Percentiles rank a stretch among this genome's conserved stretches.
Evolutionary conservation across 2,888 invertebrate species (phyloP).

Genomic region (Leptinotarsa haldemani): DNA sequence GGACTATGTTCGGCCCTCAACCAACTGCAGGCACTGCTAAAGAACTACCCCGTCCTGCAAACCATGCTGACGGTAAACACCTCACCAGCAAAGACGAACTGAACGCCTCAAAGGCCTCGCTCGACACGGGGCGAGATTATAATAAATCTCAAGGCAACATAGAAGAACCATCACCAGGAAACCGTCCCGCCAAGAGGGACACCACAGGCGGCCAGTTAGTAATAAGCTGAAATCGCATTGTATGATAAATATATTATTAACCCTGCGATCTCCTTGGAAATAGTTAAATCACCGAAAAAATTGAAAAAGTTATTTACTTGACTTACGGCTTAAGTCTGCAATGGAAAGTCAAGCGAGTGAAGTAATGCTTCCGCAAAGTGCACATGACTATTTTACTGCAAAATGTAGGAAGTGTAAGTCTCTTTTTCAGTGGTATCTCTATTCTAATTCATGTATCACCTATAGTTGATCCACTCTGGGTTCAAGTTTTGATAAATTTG

Average conservation of each 20-base stretch:
- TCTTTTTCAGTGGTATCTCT: conserved; percentile 27
- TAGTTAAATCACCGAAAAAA: conserved; percentile 33
- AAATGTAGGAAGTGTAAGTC: conserved; percentile 46
- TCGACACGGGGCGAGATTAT: too few relatives aligned
- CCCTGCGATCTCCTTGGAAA: conserved; percentile 19
- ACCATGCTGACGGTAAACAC: too few relatives aligned
- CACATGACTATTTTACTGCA: conserved; percentile 41
- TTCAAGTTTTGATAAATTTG: conserved; percentile 54
- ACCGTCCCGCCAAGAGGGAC: too few relatives aligned
- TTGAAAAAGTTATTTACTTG: conserved; percentile 45
- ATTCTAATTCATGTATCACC: conserved; percentile 25
- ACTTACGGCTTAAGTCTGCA: conserved; percentile 40
- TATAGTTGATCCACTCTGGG: conserved; percentile 54
- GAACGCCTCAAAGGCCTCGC: too few relatives aligned
- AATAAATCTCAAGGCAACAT: too few relatives aligned
- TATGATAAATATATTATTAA: neutral
- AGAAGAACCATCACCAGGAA: too few relatives aligned
- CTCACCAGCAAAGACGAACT: too few relatives aligned
- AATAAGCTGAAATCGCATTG: neutral
- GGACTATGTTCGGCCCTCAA: too few relatives aligned
- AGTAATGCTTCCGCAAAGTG: conserved; percentile 32
- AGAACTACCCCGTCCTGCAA: too few relatives aligned
- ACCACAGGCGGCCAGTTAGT: too few relatives aligned
- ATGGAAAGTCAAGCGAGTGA: conserved; percentile 44
- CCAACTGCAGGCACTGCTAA: too few relatives aligned